These are phyloP conservation scores for Perccottus glenii DNA, from an alignment of 2,113 vertebrate species.

Conservation along the genomic window DNA sequence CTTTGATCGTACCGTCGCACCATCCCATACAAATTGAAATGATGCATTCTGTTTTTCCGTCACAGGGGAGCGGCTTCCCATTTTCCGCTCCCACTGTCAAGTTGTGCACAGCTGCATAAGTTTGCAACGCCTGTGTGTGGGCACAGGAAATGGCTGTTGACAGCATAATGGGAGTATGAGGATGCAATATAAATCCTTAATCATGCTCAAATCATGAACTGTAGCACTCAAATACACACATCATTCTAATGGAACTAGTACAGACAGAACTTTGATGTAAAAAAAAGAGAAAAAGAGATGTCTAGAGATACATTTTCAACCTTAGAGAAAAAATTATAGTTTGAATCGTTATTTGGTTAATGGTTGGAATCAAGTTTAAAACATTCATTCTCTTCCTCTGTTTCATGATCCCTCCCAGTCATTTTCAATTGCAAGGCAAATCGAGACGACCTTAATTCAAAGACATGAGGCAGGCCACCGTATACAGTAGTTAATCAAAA, in stretches of 20 bases:
- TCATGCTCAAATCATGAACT: constrained; percentile 75
- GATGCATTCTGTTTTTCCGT: constrained; percentile 76
- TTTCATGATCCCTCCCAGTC: constrained; percentile 38
- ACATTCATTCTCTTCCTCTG: constrained; percentile 19
- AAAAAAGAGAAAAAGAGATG: neutral
- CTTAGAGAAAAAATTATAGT: neutral
- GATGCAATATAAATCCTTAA: constrained; percentile 75
- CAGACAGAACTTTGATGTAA: constrained; percentile 4
- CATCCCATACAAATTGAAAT: constrained; percentile 75
- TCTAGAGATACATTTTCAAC: neutral
- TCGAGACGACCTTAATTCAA: constrained; percentile 53
- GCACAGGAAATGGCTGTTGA: constrained; percentile 72
- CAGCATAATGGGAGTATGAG: constrained; percentile 73
- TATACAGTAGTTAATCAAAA: constrained; percentile 54
- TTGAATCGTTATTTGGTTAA: constrained; percentile 10
- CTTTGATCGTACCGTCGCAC: constrained; percentile 46
- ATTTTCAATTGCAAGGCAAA: constrained; percentile 48
- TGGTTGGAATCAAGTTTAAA: constrained; percentile 10
- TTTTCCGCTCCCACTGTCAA: constrained; percentile 74
- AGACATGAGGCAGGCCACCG: constrained; percentile 50
- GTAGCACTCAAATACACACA: constrained; percentile 58
- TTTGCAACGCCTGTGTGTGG: constrained; percentile 61
- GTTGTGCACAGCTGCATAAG: constrained; percentile 71
- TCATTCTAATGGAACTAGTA: constrained; percentile 40
- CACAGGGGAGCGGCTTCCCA: constrained; percentile 73